A percentile compares a stretch with the other conserved stretches of the same genome.
These are phyloP conservation scores for Crocidura indochinensis DNA, from an alignment of 2,797 vertebrate genomes.

Conservation along the genomic window DNA sequence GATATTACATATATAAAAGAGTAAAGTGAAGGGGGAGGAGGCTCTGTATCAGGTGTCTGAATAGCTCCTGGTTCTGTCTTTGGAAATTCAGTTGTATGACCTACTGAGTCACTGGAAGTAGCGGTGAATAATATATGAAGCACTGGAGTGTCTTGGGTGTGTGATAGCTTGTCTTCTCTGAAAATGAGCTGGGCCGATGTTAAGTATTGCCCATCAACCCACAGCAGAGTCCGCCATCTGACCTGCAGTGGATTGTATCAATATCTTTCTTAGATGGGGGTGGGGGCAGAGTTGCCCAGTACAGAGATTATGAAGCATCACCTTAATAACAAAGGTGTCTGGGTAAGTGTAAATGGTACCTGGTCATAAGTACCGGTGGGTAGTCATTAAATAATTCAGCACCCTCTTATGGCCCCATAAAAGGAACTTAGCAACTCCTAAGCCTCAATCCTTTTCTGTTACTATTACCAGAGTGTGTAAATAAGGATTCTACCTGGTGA, in stretches of 20 bases:
- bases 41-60: not conserved
- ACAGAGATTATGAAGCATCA: slow-evolving; percentile 72
- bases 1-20: not conserved
- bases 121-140: slow-evolving; percentile 77
- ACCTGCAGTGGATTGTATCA: slow-evolving; percentile 24
- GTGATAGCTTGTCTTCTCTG: slow-evolving; percentile 17
- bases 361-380: slow-evolving; percentile 65
- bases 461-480: slow-evolving; percentile 62
- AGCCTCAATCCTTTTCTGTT: slow-evolving; percentile 35
- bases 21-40: not conserved
- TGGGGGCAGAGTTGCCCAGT: not conserved
- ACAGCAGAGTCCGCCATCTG: not conserved
- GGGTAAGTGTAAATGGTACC: slow-evolving; percentile 69
- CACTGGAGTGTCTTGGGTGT: slow-evolving; percentile 39
- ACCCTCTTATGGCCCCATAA: slow-evolving; percentile 77
- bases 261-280: slow-evolving; percentile 29
- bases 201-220: slow-evolving; percentile 55
- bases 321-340: slow-evolving; percentile 81
- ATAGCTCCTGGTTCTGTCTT: not conserved
- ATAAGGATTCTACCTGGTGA: slow-evolving; percentile 67
- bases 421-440: slow-evolving; percentile 28
- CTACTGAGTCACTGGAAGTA: slow-evolving; percentile 45
- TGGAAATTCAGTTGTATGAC: slow-evolving; percentile 47
- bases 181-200: slow-evolving; percentile 13
- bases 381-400: slow-evolving; percentile 83